A percentile compares a stretch with the other conserved stretches of the same genome.
Evolutionary conservation across 2,113 vertebrate species (phyloP).

Genomic region (Leucopsar rothschildi): DNA sequence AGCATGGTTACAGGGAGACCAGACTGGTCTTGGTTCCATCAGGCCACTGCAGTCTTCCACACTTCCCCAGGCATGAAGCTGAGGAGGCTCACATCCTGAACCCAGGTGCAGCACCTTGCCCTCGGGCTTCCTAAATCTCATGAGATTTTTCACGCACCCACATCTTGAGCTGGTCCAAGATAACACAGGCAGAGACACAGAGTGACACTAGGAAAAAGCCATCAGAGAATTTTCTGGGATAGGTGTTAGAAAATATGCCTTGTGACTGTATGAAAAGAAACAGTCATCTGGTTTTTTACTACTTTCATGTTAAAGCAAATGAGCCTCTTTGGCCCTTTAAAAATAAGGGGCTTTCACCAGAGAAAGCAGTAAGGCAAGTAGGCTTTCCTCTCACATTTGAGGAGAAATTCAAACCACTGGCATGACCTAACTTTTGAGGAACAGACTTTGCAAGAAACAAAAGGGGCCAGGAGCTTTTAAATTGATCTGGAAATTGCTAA

Average conservation of each 20-base stretch:
- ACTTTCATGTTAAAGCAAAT: neutral
- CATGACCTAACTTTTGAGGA: neutral
- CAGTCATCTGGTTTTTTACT: neutral
- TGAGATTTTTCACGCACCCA: neutral
- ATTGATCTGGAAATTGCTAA: neutral
- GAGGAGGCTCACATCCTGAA: neutral
- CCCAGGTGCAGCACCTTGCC: neutral
- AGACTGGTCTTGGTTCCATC: neutral
- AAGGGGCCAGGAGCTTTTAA: neutral
- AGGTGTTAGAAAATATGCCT: neutral
- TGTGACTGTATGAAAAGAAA: neutral
- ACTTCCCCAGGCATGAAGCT: neutral
- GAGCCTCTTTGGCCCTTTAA: neutral
- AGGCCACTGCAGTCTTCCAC: neutral
- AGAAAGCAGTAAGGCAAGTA: neutral
- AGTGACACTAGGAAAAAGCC: neutral
- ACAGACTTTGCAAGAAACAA: neutral
- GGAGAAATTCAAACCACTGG: neutral
- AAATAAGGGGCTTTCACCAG: neutral
- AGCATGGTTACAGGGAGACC: neutral
- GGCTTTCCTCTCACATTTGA: neutral
- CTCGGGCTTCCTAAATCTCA: neutral
- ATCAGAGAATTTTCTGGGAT: neutral
- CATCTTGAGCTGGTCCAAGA: neutral
- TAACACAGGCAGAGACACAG: neutral